Evolutionary conservation across 2,888 invertebrate genomes (phyloP), one percentile per base, ranked within the genome.

Genomic region (Cryptocephalus primarius): DNA sequence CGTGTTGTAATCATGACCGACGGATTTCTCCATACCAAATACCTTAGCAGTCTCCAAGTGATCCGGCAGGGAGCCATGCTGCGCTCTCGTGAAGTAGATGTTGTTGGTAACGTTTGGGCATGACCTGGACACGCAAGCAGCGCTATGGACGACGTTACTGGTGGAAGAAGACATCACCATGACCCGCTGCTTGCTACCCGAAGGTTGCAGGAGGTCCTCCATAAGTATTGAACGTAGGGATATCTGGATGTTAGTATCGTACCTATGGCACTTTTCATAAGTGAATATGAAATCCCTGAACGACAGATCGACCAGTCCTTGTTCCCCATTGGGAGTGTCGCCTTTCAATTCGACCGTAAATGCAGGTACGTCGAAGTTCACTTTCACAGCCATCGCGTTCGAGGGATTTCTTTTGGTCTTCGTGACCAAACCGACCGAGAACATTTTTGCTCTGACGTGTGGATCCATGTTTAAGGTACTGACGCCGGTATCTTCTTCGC

Each of bases 181-280:
- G 64, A 82, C 81, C 33, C 92, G 79, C 69, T 90, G 87, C 57
- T 82, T 82, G 40, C 49, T 53, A 40, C 84, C 84, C 13, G 79
- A 76, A 1, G 84, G 80, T 61, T 86, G 83, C 8, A 88, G 77
- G 4, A 94, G 75, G 71, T 95, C 94, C 67, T 94, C 93, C 86
- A 95, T 89, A 4, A 87, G 76, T 14, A 95, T 78, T 0, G 93
- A 89, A 54, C 88, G 81, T 8, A 95, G 72, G 0, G 88, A 83
- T 10, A 90, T 82, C 71, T 86, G 83, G 44, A 90, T 75, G 55
- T 79, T 79, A 4, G 86, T 88, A 64, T 86, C 83, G 58, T 78
- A 78, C 14, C 73, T 73, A 52, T 80, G 80, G 47, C 76, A 72
- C 55, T 81, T 80, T 52, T 84, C 82, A 63, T 85, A 87, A 42